phyloP scores from a whole-genome alignment of 2,113 vertebrate genomes.

The Salvelinus sp. region DNA sequence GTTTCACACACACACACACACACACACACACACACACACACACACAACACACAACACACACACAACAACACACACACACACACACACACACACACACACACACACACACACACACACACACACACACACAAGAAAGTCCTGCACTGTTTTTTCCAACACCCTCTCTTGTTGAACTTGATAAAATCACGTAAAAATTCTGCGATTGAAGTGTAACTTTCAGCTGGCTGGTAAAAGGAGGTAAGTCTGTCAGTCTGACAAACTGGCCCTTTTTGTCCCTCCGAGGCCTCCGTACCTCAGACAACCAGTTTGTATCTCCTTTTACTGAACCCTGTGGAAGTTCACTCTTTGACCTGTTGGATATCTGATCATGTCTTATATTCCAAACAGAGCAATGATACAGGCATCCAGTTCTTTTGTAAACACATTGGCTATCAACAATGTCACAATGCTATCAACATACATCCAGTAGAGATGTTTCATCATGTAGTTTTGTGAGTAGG shows the following conservation, averaged over 20 bases:
- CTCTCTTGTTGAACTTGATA: constrained; percentile 48
- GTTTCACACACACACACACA: constrained; percentile 30
- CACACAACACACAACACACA: too few relatives aligned
- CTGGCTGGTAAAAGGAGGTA: constrained; percentile 62
- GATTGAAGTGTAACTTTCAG: constrained; percentile 57
- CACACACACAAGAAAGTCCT: too few relatives aligned
- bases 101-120: background rate
- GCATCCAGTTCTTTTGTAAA: too few relatives aligned
- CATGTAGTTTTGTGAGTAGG: too few relatives aligned
- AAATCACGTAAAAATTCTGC: constrained; percentile 72
- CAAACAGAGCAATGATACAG: too few relatives aligned
- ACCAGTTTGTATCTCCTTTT: constrained; percentile 68
- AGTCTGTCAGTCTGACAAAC: constrained; percentile 55
- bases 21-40: too few relatives aligned
- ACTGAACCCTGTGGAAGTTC: constrained; percentile 46
- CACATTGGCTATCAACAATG: too few relatives aligned
- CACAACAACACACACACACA: background rate
- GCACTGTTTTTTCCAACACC: constrained; percentile 63
- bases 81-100: too few relatives aligned
- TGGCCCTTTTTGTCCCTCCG: constrained; percentile 44
- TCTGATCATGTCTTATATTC: background rate
- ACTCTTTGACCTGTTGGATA: background rate
- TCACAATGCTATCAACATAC: too few relatives aligned
- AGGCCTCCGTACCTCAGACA: constrained; percentile 36
- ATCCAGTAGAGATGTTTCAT: too few relatives aligned